Base-by-base conservation (phyloP, 23 tunicate species). In the Styela clava region DNA sequence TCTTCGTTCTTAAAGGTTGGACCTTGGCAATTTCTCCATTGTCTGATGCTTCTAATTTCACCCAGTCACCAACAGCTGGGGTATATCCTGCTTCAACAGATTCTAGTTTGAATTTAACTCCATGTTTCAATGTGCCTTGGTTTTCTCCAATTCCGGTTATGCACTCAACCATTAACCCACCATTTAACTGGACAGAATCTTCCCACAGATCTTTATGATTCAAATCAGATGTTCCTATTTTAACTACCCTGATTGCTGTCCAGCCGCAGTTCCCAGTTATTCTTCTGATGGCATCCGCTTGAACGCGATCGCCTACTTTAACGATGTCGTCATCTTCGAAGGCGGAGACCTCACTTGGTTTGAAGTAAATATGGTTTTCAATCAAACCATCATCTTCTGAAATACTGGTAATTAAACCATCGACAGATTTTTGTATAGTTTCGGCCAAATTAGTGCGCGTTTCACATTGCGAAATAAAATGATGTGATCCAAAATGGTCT, bases 51-150 rank as follows among this genome's bases (percentile, higher is more conserved):
- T 64, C 34, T 2, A 86, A 85, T 73, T 83, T 80, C 2, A 91
- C 85, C 97, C 97, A 91, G 83, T 91, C 97, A 1, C 95, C 95
- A 24, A 67, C 23, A 3, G 9, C 2, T 2, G 95, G 95, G 25
- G 19, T 52, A 71, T 37, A 89, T 63, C 88, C 77, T 34, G 2
- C 35, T 29, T 71, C 35, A 2, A 71, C 34, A 21, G 16, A 19
- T n/a, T 71, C 77, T 21, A 32, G 29, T 71, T 35, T 30, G 29
- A 71, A 71, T 3, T 33, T 71, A 3, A 71, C 20, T 3, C 77
- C 77, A 3, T 71, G 34, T 33, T 71, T 18, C 34, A 71, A 5
- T 21, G 77, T 71, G 16, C 32, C 12, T 21, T 32, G 35, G 29
- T 22, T 31, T 3, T 30, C 35, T 21, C 5, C 35, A 32, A 71